phyloP scores from a whole-genome alignment of 1,140 invertebrate species.

The Neodiprion lecontei region DNA sequence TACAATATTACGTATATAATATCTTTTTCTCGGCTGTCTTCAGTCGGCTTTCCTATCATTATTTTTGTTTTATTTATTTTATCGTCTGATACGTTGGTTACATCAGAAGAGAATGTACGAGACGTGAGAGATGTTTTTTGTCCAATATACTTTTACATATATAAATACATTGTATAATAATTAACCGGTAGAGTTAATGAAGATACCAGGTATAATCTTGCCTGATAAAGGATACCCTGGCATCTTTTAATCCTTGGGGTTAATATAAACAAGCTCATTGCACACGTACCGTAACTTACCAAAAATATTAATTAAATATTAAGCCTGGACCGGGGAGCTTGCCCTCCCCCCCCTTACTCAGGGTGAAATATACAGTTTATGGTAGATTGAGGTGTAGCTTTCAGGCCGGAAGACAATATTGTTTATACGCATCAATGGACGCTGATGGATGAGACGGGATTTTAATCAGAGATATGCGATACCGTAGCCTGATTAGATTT shows the following conservation, averaged over 20 bases:
- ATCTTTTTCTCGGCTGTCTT: too few species aligned
- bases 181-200: background rate
- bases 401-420: background rate
- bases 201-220: background rate
- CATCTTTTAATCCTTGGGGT: constrained; percentile 2
- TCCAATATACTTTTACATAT: too few species aligned
- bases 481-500: too few species aligned
- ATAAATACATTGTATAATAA: too few species aligned
- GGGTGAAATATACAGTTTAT: background rate
- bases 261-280: background rate
- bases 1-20: too few species aligned
- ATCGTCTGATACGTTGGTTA: too few species aligned
- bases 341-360: background rate
- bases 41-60: too few species aligned
- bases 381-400: too few species aligned
- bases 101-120: too few species aligned
- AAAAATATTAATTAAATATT: constrained; percentile 4
- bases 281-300: background rate
- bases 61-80: too few species aligned
- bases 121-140: too few species aligned
- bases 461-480: background rate
- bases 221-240: background rate
- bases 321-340: background rate
- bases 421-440: background rate
- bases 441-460: background rate